Conservation (phyloP, 2,113 vertebrate species). For the Saimiri boliviensis region DNA sequence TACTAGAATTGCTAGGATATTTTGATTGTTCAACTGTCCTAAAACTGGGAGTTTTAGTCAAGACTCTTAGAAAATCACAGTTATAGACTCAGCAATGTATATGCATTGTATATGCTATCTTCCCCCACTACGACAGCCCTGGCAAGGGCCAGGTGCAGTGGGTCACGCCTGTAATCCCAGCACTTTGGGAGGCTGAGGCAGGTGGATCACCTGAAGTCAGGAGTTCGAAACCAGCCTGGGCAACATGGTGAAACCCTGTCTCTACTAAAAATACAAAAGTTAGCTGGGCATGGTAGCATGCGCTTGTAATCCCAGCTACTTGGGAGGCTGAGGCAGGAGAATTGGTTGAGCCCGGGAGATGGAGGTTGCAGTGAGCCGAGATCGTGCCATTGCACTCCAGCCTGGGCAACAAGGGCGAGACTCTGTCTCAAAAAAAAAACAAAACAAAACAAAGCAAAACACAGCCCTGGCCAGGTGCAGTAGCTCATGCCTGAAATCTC, state of each 20-base stretch:
- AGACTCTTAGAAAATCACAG: background rate
- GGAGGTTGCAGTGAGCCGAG: background rate
- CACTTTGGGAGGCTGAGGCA: background rate
- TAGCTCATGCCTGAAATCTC: too few species aligned
- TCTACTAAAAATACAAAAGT: background rate
- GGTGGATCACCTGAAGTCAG: background rate
- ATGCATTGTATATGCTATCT: background rate
- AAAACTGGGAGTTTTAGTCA: conserved; percentile 13
- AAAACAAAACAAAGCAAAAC: background rate
- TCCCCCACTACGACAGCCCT: background rate
- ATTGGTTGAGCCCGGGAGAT: background rate
- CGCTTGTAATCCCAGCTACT: background rate
- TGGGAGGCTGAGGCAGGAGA: background rate
- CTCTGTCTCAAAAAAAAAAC: background rate
- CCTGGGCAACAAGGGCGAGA: background rate
- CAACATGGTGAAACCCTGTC: background rate
- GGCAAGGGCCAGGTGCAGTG: background rate
- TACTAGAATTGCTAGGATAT: background rate
- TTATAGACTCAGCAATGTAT: background rate
- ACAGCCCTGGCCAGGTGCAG: too few species aligned
- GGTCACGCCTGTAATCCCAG: background rate
- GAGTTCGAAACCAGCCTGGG: background rate
- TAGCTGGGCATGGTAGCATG: background rate
- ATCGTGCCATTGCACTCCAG: background rate
- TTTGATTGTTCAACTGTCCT: background rate